A percentile compares a stretch with the other conserved stretches of the same genome.
Evolutionary conservation across 2,888 invertebrate species (phyloP).

Genomic region (Rhodophaea formosa): DNA sequence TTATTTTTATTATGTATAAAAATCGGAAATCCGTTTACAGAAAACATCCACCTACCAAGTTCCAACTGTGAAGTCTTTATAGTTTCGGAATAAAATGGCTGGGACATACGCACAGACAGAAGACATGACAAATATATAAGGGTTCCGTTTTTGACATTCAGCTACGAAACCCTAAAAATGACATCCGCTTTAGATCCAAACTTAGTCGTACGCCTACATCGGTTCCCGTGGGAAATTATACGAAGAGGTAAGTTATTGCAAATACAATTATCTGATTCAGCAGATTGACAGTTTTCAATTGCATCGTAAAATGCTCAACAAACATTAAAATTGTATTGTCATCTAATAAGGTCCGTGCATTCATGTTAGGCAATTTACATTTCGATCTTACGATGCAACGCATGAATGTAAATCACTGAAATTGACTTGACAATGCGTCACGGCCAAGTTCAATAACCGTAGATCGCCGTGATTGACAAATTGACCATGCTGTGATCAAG

Average conservation of each 20-base stretch:
- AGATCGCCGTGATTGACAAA: constrained; percentile 49
- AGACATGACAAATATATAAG: no score
- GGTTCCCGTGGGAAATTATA: not conserved
- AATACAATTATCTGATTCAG: not conserved
- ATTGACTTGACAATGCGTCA: constrained; percentile 50
- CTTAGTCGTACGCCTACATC: not conserved
- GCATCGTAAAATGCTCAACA: not conserved
- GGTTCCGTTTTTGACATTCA: no score
- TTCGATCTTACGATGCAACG: constrained; percentile 45
- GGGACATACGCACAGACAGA: no score
- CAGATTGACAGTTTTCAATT: not conserved
- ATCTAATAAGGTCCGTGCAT: constrained; percentile 1
- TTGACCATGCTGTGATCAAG: constrained; percentile 39
- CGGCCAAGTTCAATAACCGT: constrained; percentile 60
- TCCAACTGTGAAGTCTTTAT: no score
- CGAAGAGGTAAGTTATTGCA: not conserved
- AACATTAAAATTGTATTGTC: constrained; percentile 11
- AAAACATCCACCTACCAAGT: no score
- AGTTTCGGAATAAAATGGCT: no score
- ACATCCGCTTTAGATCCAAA: not conserved
- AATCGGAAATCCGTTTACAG: no score
- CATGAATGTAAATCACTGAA: constrained; percentile 65
- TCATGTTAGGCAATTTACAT: constrained; percentile 18
- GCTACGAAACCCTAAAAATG: no score
- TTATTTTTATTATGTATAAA: no score